Percentiles rank a stretch among this genome's conserved stretches.
Conservation (phyloP, 2,113 vertebrate species). For the Pomatostomus ruficeps region DNA sequence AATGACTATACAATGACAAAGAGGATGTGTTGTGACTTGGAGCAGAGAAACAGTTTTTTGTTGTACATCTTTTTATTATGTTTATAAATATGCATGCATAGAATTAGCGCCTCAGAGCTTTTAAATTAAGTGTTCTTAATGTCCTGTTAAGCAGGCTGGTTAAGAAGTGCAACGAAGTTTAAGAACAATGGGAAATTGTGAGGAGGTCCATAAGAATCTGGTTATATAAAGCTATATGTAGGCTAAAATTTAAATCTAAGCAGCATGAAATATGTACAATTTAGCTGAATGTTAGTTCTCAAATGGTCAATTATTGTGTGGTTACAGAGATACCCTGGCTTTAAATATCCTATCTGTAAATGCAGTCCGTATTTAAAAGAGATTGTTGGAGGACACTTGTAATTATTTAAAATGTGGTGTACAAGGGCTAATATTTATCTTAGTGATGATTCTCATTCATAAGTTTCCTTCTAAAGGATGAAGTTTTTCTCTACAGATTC, state of each 20-base stretch:
- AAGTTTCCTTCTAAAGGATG: neutral
- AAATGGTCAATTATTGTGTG: neutral
- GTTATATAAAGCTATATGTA: neutral
- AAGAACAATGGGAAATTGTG: neutral
- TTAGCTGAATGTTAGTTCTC: neutral
- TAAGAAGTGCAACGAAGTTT: neutral
- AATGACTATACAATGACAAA: neutral
- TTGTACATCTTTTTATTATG: neutral
- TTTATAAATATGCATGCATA: neutral
- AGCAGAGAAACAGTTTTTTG: neutral
- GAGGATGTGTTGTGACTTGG: neutral
- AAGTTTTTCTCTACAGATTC: neutral
- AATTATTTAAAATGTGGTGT: neutral
- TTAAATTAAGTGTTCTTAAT: neutral
- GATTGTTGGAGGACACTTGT: neutral
- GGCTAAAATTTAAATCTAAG: neutral
- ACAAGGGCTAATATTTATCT: neutral
- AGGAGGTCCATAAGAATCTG: neutral
- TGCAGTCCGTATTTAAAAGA: neutral
- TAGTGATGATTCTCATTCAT: neutral
- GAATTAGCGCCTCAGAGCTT: neutral
- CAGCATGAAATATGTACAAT: neutral
- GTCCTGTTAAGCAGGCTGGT: neutral
- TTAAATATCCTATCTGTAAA: neutral
- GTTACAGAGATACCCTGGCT: neutral